phyloP scores from a whole-genome alignment of 2,888 invertebrate species.

The Hirudinaria manillensis region DNA sequence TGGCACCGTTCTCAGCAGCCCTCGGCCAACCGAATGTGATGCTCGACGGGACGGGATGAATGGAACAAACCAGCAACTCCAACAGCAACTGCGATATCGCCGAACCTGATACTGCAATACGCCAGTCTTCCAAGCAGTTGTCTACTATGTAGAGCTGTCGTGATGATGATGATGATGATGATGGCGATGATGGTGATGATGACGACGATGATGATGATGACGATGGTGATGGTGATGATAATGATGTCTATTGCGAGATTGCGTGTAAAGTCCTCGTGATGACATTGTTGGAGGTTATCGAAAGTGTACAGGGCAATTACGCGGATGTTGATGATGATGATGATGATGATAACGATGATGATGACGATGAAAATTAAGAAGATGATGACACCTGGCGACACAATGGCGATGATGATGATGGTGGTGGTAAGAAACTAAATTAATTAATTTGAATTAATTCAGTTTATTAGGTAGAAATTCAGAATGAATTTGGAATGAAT shows the following conservation, averaged over 20 bases:
- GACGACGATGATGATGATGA: conserved; percentile 7
- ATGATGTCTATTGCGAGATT: background rate
- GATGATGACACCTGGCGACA: background rate
- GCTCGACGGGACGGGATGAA: conserved; percentile 64
- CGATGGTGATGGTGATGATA: conserved; percentile 15
- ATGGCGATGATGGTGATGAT: background rate
- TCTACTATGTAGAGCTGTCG: conserved; percentile 81
- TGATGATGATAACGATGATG: conserved; percentile 11
- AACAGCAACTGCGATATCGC: conserved; percentile 64
- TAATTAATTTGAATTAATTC: too few species aligned
- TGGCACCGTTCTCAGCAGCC: background rate
- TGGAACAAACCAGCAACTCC: conserved; percentile 80
- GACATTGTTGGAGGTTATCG: background rate
- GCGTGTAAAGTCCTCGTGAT: conserved; percentile 61
- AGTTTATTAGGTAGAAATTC: too few species aligned
- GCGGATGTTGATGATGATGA: background rate
- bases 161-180: background rate
- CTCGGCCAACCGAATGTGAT: conserved; percentile 57
- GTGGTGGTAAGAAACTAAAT: background rate
- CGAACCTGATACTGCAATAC: conserved; percentile 98
- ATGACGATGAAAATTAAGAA: background rate
- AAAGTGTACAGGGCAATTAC: background rate
- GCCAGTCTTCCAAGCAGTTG: conserved; percentile 99
- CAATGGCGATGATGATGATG: background rate
- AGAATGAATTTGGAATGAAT: too few species aligned